phyloP scores from a whole-genome alignment of 2,797 vertebrate genomes.

The Masticophis lateralis region DNA sequence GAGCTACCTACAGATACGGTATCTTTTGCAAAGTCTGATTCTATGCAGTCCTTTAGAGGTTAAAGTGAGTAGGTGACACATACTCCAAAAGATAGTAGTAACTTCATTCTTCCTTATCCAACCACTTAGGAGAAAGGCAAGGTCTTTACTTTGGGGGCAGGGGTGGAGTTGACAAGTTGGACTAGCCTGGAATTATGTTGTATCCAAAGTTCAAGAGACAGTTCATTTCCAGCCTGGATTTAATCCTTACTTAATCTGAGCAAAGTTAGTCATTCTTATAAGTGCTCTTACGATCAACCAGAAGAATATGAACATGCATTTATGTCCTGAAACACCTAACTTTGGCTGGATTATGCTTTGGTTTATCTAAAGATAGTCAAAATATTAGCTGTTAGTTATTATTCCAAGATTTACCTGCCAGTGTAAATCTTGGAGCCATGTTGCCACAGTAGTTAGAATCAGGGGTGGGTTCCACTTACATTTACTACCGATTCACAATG shows the following conservation, averaged over 20 bases:
- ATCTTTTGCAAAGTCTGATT: neutral
- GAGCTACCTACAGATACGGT: neutral
- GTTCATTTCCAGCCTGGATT: neutral
- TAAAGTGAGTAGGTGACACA: neutral
- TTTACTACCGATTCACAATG: no score
- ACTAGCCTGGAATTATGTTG: neutral
- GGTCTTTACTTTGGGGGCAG: neutral
- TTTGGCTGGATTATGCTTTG: neutral
- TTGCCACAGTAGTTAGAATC: neutral
- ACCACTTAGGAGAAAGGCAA: neutral
- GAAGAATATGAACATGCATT: neutral
- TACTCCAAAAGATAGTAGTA: neutral
- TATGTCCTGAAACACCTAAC: neutral
- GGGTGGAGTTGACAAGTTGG: neutral
- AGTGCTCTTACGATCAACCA: neutral
- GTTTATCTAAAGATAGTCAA: neutral
- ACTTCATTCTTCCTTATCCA: neutral
- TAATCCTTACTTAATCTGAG: neutral
- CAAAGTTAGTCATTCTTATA: neutral
- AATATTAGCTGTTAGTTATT: neutral
- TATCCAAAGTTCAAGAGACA: neutral
- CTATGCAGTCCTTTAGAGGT: neutral
- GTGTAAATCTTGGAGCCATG: slow-evolving; percentile 14
- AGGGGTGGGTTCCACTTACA: no score
- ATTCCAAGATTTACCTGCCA: neutral